Evolutionary conservation across 2,888 invertebrate species (phyloP), one percentile per base, ranked within the genome.

Genomic region (Coelopa pilipes): DNA sequence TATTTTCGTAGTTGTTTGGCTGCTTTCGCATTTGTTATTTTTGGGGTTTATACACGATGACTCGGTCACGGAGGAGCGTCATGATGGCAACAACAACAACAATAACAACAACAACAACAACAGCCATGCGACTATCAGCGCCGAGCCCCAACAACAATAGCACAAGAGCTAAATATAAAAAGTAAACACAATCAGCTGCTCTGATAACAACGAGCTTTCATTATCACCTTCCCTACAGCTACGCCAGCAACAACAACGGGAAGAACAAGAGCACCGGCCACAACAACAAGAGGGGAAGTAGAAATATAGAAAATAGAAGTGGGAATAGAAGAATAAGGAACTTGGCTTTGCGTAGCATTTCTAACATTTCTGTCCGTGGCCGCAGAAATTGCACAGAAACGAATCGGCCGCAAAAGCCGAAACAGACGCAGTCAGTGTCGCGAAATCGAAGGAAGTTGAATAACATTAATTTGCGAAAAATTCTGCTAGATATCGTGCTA

Each of bases 141-240:
- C 4, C 34, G 7, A 34, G 34, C 34, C 2, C 4, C 34, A 34
- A 34, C 34, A 34, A 34, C 34, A 34, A 34, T n/a, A n/a, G n/a
- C n/a, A n/a, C 34, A 7, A 34, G 34, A 34, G 34, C 34, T 34
- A 34, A 34, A 34, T 34, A 34, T 34, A 34, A 34, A 34, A 34
- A 34, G 34, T 34, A 46, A 53, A 46, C 62, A 68, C 78, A 78
- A 78, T 78, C 78, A 78, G 78, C 78, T 78, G 78, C 75, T 73
- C 21, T 70, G 70, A 73, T 70, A 73, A 67, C 53, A 24, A 57
- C 10, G 55, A 13, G 34, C 68, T 19, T 21, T 59, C 57, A 21
- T 59, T 59, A 59, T 59, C 57, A 21, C 57, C 24, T 59, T 59
- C 57, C 13, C 34, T 34, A 34, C 34, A 24, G 19, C 21, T 19